Evolutionary conservation across 2,888 invertebrate genomes (phyloP).

Genomic region (Buathra laborator): DNA sequence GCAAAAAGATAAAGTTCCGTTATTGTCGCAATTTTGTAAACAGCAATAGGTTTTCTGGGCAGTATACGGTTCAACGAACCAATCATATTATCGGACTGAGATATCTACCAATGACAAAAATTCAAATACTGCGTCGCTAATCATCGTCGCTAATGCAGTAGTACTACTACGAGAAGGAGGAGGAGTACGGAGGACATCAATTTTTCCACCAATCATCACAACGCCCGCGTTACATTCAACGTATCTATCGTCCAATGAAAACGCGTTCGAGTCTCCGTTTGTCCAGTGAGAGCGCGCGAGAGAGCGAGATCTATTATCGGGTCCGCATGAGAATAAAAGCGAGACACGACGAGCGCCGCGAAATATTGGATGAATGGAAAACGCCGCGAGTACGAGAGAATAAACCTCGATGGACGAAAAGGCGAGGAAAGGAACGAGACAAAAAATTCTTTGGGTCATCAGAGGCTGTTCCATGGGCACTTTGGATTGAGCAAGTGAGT

Average conservation of each 20-base stretch:
- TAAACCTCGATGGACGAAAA: background rate
- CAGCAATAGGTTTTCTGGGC: too few relatives aligned
- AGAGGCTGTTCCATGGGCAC: conserved; percentile 13
- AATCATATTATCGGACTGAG: too few relatives aligned
- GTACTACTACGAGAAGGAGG: too few relatives aligned
- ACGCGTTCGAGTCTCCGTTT: background rate
- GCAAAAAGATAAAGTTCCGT: too few relatives aligned
- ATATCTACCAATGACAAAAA: too few relatives aligned
- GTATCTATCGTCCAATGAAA: background rate
- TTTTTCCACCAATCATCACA: too few relatives aligned
- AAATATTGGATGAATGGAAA: background rate
- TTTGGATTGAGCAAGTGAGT: conserved; percentile 35
- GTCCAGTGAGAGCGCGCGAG: background rate
- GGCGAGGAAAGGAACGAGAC: background rate
- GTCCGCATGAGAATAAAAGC: background rate
- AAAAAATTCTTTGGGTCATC: conserved; percentile 16
- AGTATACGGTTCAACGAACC: too few relatives aligned
- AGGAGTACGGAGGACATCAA: too few relatives aligned
- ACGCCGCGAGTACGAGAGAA: background rate
- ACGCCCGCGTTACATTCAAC: too few relatives aligned
- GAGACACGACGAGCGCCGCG: background rate
- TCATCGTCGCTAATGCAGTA: too few relatives aligned
- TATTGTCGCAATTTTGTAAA: too few relatives aligned
- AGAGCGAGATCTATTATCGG: background rate
- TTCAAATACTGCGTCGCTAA: too few relatives aligned